Evolutionary conservation across 2,113 vertebrate species (phyloP).

Genomic region (Dicentrarchus labrax): DNA sequence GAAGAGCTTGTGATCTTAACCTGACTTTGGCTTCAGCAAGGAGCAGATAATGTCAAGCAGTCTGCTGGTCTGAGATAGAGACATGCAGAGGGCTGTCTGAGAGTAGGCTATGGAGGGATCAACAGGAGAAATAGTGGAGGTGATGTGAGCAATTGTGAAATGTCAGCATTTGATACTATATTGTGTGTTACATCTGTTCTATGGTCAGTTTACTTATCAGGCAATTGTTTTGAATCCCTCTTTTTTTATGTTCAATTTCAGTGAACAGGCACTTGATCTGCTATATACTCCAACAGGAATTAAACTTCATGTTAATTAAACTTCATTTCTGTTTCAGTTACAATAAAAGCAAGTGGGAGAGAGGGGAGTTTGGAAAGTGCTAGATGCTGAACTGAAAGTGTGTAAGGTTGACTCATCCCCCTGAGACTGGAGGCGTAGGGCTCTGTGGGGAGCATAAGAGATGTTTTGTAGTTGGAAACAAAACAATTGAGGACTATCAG

Average conservation of each 20-base stretch:
- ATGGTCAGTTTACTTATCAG: neutral
- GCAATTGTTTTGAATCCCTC: neutral
- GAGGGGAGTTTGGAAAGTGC: slow-evolving; percentile 49
- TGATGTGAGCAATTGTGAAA: slow-evolving; percentile 23
- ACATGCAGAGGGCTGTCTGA: slow-evolving; percentile 36
- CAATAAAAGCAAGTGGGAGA: slow-evolving; percentile 45
- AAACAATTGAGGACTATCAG: slow-evolving; percentile 60
- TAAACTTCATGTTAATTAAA: slow-evolving; percentile 46
- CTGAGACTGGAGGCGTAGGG: slow-evolving; percentile 63
- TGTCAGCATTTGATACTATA: neutral
- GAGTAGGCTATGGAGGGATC: slow-evolving; percentile 23
- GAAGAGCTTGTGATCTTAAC: slow-evolving; percentile 61
- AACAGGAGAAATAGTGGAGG: slow-evolving; percentile 38
- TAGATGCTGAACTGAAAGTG: slow-evolving; percentile 45
- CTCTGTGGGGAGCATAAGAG: slow-evolving; percentile 67
- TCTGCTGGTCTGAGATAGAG: slow-evolving; percentile 36
- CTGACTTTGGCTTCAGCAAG: slow-evolving; percentile 60
- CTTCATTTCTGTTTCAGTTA: slow-evolving; percentile 37
- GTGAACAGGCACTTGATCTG: slow-evolving; percentile 25
- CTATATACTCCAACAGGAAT: slow-evolving; percentile 21
- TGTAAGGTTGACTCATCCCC: slow-evolving; percentile 51
- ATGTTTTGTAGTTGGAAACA: slow-evolving; percentile 69
- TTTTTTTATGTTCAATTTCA: slow-evolving; percentile 11
- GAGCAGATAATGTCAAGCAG: slow-evolving; percentile 61
- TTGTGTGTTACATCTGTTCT: neutral